Conservation (phyloP, 2,797 vertebrate species). For the Adelosebastes latens region DNA sequence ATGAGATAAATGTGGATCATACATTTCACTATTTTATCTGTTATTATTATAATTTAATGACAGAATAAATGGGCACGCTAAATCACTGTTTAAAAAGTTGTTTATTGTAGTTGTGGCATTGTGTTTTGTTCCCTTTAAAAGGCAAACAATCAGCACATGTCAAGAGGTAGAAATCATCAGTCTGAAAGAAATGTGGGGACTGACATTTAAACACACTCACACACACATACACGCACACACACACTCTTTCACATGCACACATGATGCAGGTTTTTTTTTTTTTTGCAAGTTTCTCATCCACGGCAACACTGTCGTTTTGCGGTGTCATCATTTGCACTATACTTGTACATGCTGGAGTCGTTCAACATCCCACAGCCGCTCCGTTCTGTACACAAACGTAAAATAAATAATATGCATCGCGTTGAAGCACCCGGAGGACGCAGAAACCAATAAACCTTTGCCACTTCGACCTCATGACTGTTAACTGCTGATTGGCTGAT, state of each 20-base stretch:
- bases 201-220: conserved; percentile 7
- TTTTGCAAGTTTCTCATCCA: conserved; percentile 12
- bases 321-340: conserved; percentile 6
- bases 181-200: conserved; percentile 49
- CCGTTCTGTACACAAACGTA: conserved; percentile 13
- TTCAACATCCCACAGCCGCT: not conserved
- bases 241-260: not conserved
- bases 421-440: conserved; percentile 12
- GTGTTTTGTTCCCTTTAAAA: conserved; percentile 67
- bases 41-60: not conserved
- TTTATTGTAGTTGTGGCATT: conserved; percentile 75
- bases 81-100: conserved; percentile 62
- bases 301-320: conserved; percentile 17
- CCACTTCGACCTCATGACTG: conserved; percentile 51
- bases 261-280: too few species aligned
- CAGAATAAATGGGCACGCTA: not conserved
- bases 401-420: conserved; percentile 68
- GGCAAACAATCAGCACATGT: conserved; percentile 80
- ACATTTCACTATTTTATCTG: not conserved
- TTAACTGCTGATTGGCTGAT: conserved; percentile 39
- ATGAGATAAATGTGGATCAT: not conserved
- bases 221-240: not conserved
- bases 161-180: conserved; percentile 83
- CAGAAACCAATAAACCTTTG: conserved; percentile 19
- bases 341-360: conserved; percentile 20